phyloP scores from a whole-genome alignment of 2,888 invertebrate species.

The Ectobius pallidus region DNA sequence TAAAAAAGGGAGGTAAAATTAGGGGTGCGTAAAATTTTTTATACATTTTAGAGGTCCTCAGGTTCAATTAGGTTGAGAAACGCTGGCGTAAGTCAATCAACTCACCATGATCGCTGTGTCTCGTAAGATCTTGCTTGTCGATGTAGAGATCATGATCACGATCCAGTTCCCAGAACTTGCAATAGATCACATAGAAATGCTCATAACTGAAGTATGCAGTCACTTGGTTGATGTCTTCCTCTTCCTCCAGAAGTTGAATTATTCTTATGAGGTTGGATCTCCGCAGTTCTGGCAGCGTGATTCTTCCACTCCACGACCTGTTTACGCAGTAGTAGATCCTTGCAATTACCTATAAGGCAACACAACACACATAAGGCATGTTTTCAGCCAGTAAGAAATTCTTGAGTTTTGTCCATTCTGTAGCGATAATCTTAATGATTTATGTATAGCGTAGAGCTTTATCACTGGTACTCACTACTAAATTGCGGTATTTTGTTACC shows the following conservation, averaged over 20 bases:
- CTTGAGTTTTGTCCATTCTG: no score
- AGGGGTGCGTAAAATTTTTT: no score
- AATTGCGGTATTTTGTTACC: no score
- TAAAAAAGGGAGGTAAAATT: no score
- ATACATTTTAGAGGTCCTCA: no score
- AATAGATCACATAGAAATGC: slow-evolving; percentile 99
- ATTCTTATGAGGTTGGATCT: slow-evolving; percentile 82
- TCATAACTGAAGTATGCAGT: slow-evolving; percentile 88
- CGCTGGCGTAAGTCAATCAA: no score
- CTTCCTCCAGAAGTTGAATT: slow-evolving; percentile 85
- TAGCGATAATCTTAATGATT: no score
- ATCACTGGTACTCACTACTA: no score
- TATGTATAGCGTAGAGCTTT: no score
- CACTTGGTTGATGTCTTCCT: slow-evolving; percentile 94
- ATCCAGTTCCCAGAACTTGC: slow-evolving; percentile 99
- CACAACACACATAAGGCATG: not conserved
- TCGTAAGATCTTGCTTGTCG: slow-evolving; percentile 89
- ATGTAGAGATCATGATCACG: slow-evolving; percentile 97
- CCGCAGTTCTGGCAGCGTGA: slow-evolving; percentile 86
- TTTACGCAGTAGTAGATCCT: slow-evolving; percentile 97
- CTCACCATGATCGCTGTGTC: slow-evolving; percentile 95
- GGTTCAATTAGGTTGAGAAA: no score
- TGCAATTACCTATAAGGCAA: slow-evolving; percentile 87
- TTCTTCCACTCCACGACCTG: slow-evolving; percentile 94
- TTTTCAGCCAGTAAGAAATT: no score